phyloP scores from a whole-genome alignment of 1,140 invertebrate genomes.

The Paracyclopina nana region DNA sequence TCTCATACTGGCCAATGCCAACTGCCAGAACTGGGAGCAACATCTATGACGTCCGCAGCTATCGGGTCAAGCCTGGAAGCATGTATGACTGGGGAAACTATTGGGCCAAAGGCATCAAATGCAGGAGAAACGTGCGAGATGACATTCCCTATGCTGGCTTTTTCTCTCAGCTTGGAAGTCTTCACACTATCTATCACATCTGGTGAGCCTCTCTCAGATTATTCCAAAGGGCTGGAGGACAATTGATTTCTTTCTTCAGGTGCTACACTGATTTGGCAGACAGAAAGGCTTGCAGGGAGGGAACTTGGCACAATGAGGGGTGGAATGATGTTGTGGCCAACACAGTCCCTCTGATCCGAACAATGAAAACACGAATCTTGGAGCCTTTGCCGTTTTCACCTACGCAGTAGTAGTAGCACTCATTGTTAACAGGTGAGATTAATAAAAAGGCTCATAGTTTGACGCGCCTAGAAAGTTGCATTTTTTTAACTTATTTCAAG shows the following conservation, averaged over 20 bases:
- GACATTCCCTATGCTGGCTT: conserved; percentile 15
- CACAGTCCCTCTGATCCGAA: conserved; percentile 82
- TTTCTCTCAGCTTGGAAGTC: conserved; percentile 14
- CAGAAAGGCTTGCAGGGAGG: conserved; percentile 76
- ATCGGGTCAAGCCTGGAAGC: conserved; percentile 12
- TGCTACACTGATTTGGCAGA: conserved; percentile 64
- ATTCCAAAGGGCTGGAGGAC: not conserved
- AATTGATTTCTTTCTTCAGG: not conserved
- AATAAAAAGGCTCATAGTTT: no score
- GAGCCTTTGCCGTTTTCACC: conserved; percentile 77
- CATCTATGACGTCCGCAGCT: conserved; percentile 7
- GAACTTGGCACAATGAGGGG: conserved; percentile 83
- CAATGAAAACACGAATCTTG: conserved; percentile 84
- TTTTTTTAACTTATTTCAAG: no score
- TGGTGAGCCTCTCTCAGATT: conserved; percentile 1
- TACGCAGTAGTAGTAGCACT: no score
- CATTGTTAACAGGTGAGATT: no score
- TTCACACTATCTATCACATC: conserved; percentile 16
- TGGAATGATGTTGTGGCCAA: conserved; percentile 97
- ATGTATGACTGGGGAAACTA: conserved; percentile 17
- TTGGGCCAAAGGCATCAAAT: conserved; percentile 15
- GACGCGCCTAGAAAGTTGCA: no score
- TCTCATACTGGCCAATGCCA: not conserved
- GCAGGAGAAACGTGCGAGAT: conserved; percentile 1
- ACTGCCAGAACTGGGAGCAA: not conserved